Conservation (phyloP, 2,113 vertebrate species). For the Lucifuga dentata region DNA sequence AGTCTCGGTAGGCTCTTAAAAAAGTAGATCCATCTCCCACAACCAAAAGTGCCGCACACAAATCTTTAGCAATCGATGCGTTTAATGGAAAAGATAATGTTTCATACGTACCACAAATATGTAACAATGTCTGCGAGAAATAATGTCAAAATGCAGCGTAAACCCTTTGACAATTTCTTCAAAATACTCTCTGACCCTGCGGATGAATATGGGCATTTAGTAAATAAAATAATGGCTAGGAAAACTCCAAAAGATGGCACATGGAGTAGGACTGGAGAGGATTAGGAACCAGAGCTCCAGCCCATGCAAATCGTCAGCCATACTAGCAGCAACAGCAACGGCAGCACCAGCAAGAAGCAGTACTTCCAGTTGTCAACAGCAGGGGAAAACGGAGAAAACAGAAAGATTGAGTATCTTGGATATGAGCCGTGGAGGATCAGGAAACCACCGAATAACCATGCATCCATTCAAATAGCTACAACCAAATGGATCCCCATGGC, state of each 20-base stretch:
- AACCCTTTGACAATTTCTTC: slow-evolving; percentile 73
- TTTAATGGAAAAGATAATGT: background rate
- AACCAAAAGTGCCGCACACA: slow-evolving; percentile 38
- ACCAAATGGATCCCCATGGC: background rate
- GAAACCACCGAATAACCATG: background rate
- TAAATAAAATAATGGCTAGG: slow-evolving; percentile 83
- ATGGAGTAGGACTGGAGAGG: background rate
- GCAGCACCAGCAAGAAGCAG: too few species aligned
- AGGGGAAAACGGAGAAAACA: background rate
- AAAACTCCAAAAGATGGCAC: slow-evolving; percentile 49
- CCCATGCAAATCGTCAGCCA: slow-evolving; percentile 51
- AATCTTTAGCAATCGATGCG: background rate
- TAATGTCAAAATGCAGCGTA: background rate
- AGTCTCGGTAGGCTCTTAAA: slow-evolving; percentile 63
- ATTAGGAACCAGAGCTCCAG: background rate
- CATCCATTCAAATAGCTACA: background rate
- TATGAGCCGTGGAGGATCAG: background rate
- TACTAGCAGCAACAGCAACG: slow-evolving; percentile 10
- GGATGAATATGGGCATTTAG: slow-evolving; percentile 84
- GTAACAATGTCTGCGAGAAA: background rate
- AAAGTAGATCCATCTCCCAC: slow-evolving; percentile 74
- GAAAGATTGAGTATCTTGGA: slow-evolving; percentile 18
- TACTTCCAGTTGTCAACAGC: slow-evolving; percentile 23
- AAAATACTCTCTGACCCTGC: slow-evolving; percentile 86
- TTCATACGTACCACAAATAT: background rate